phyloP scores from a whole-genome alignment of 2,113 vertebrate species.

The Motacilla alba region DNA sequence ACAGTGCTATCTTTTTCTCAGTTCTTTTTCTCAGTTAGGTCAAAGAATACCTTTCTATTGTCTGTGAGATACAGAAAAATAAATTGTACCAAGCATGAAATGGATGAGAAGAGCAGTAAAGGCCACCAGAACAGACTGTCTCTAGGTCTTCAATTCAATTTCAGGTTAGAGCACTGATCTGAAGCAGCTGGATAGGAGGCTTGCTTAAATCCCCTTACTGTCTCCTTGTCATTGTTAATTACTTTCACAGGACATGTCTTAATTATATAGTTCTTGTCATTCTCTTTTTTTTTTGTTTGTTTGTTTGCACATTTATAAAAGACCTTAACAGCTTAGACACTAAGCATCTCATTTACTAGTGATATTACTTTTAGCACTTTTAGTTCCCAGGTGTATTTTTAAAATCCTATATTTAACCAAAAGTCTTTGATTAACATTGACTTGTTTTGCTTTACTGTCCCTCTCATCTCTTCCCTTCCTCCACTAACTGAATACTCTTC shows the following conservation, averaged over 20 bases:
- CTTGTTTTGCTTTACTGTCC: background rate
- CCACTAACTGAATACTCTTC: background rate
- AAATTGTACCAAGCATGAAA: conserved; percentile 35
- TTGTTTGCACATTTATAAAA: background rate
- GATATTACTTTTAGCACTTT: background rate
- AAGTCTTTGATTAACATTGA: background rate
- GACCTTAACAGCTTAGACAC: background rate
- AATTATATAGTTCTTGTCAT: background rate
- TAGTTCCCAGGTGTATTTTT: background rate
- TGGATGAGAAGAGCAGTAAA: conserved; percentile 8
- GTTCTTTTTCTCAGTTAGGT: background rate
- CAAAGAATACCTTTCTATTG: conserved; percentile 21
- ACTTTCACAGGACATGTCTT: background rate
- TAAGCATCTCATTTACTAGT: background rate
- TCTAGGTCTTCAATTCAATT: conserved; percentile 2
- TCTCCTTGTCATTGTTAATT: background rate
- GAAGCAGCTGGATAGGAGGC: background rate
- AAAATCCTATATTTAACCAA: background rate
- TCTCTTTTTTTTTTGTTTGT: background rate
- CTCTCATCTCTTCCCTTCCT: background rate
- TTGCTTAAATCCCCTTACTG: conserved; percentile 22
- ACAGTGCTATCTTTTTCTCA: background rate
- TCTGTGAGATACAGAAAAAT: background rate
- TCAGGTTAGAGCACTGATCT: conserved; percentile 24
- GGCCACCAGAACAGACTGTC: background rate